Conservation (phyloP, 2,888 invertebrate species). For the Steinernema scapterisci region DNA sequence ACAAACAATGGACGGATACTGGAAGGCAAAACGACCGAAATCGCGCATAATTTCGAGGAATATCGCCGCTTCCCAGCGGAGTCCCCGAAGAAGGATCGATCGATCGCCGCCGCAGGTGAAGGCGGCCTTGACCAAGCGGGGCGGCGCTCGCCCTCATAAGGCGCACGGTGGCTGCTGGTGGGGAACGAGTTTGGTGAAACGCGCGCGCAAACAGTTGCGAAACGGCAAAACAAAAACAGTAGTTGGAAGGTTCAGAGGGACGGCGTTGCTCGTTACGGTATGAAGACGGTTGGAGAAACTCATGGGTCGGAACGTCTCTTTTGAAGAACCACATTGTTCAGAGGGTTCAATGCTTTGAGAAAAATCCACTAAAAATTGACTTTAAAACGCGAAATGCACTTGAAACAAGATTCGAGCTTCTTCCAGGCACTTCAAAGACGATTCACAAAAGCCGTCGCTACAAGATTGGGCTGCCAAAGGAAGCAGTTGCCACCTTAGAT, state of each 20-base stretch:
- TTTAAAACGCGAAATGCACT: no score
- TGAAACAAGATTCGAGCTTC: no score
- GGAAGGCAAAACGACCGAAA: constrained; percentile 13
- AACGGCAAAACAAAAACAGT: constrained; percentile 1
- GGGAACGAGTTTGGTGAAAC: neutral
- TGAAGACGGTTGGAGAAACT: no score
- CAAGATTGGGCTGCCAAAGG: no score
- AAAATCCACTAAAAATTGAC: no score
- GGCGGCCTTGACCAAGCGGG: neutral
- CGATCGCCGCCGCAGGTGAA: constrained; percentile 22
- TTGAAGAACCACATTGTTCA: no score
- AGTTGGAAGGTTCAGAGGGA: neutral
- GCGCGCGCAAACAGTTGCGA: constrained; percentile 1
- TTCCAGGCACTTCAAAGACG: no score
- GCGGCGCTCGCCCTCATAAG: neutral
- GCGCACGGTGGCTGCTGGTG: neutral
- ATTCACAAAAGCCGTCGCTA: no score
- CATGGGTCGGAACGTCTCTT: no score
- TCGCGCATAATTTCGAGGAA: neutral
- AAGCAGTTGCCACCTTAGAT: no score
- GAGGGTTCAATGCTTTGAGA: no score
- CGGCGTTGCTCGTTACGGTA: no score
- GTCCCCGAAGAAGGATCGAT: neutral
- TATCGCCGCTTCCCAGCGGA: neutral
- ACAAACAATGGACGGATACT: neutral